Percentiles rank a stretch among this genome's conserved stretches.
Conservation (phyloP, 2,113 vertebrate genomes). For the Anolis sagrei region DNA sequence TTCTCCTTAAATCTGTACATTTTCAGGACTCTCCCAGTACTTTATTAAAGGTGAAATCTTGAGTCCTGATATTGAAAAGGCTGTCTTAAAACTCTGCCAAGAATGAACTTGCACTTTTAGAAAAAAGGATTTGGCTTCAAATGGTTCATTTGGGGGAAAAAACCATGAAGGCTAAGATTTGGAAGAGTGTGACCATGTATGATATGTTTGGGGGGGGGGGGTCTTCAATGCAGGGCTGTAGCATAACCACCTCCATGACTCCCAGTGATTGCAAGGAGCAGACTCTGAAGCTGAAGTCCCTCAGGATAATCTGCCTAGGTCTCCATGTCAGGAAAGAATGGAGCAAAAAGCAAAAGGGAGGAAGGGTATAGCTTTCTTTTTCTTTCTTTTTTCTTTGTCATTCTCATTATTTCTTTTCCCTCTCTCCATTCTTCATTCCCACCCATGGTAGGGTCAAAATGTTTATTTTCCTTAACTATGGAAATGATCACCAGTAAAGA, state of each 20-base stretch:
- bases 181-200: not conserved
- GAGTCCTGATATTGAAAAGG: not conserved
- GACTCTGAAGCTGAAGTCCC: not conserved
- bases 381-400: too few relatives aligned
- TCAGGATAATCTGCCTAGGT: too few relatives aligned
- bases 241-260: not conserved
- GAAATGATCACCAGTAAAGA: too few relatives aligned
- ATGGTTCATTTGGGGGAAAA: not conserved
- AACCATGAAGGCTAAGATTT: not conserved
- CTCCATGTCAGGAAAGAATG: too few relatives aligned
- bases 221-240: not conserved
- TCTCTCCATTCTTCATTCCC: too few relatives aligned
- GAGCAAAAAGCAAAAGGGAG: too few relatives aligned
- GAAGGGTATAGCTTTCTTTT: too few relatives aligned
- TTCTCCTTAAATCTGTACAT: not conserved
- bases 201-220: not conserved
- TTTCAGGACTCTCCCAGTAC: too few relatives aligned
- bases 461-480: too few relatives aligned
- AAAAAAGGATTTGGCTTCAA: not conserved
- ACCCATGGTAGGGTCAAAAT: too few relatives aligned
- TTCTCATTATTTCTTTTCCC: too few relatives aligned
- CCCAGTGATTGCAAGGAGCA: not conserved
- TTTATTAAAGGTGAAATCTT: not conserved
- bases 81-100: not conserved
- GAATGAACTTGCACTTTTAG: not conserved